Evolutionary conservation across 35 echinoderm and acorn worm genomes (phyloP).

Genomic region (Heliocidaris erythrogramma): DNA sequence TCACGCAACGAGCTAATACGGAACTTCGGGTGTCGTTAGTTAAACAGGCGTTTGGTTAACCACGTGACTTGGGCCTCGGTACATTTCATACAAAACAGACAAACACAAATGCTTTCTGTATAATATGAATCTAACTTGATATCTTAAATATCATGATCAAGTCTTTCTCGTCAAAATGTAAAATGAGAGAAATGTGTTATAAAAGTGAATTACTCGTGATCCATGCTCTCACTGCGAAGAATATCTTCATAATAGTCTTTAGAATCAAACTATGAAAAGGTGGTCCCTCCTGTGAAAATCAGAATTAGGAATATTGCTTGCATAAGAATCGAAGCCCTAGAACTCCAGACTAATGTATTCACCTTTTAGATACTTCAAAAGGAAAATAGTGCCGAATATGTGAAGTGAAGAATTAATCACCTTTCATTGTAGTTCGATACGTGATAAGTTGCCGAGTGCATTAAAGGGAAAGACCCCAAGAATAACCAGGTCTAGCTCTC

Average conservation of each 20-base stretch:
- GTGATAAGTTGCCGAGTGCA: neutral
- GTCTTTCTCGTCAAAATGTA: neutral
- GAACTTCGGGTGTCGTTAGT: no score
- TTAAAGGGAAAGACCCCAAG: neutral
- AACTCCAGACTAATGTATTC: neutral
- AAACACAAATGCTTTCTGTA: neutral
- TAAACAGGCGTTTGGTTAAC: no score
- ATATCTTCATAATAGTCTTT: no score
- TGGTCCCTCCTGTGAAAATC: no score
- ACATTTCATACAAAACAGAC: neutral
- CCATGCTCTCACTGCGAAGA: no score
- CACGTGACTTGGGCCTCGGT: neutral
- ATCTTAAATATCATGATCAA: neutral
- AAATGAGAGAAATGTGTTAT: neutral
- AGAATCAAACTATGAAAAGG: no score
- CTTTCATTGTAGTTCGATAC: neutral
- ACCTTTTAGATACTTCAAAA: neutral
- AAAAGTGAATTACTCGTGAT: no score
- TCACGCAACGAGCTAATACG: no score
- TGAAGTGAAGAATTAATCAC: neutral
- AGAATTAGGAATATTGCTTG: neutral
- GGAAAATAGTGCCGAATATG: neutral
- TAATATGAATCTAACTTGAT: no score
- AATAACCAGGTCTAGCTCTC: neutral
- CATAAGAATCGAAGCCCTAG: neutral